Evolutionary conservation across 2,888 invertebrate species (phyloP), one percentile per base, ranked within the genome.

Genomic region (Hermaeophaga mercurialis): DNA sequence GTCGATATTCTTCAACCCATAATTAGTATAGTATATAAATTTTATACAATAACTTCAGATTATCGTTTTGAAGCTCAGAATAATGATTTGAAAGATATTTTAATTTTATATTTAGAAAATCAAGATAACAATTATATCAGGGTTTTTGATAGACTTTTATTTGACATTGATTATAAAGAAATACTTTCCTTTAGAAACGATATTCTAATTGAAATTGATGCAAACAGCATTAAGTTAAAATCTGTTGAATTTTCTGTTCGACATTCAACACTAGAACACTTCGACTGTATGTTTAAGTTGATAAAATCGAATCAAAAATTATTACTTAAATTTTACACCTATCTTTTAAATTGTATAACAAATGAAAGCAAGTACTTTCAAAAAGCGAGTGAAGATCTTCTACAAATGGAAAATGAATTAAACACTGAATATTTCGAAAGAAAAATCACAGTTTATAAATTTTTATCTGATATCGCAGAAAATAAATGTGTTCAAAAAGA

Each of bases 391-490:
- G 74, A 78, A 50, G 70, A 75, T 24, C 66, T 80, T 33, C 64
- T 80, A n/a, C 59, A 56, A 22, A 43, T 70, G 34, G 80, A 82
- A 69, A 77, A 79, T 54, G 76, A 80, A 50, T 70, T 75, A 8
- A 63, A 72, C 44, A 70, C 66, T 49, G 68, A 69, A 50, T 62
- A 55, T 38, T 63, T 73, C 6, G 73, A 76, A 67, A 73, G 79
- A 45, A 81, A 82, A 72, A 70, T 80, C 18, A 68, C 75, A 2
- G 77, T 82, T 55, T 79, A 83, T 28, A 80, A 81, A 54, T 62
- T 83, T 34, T 74, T 85, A 15, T 79, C 81, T 54, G 79, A 80
- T 65, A 75, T 85, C 69, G 75, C 82, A 1, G 78, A 78, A 54
- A 77, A 78, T 59, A 75, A 79, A 49, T 76, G 77, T 66, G 72